Evolutionary conservation across 1,140 invertebrate species (phyloP), one percentile per base, ranked within the genome.

Genomic region (Platorchestia sp.): DNA sequence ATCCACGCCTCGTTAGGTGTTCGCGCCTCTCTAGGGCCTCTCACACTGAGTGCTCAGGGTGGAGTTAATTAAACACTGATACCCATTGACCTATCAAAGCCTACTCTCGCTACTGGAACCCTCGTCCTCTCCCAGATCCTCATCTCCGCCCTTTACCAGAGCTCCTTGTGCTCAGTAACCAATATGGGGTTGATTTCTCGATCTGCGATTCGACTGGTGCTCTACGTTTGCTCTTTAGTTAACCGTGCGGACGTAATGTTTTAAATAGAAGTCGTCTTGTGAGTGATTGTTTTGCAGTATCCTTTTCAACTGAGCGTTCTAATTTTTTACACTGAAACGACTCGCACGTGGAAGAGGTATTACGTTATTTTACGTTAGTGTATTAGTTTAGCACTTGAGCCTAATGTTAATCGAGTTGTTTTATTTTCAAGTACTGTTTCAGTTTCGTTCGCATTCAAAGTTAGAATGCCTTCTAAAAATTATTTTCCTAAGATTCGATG

Each of bases 51-150:
- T 44, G 43, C 41, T 89, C 87, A 75, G 59, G 59, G 59, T 75
- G 59, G 59, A 90, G 87, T 93, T 93, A 93, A 93, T 93, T 93
- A 93, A 93, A 93, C 91, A 93, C 43, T 40, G 91, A 93, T 93
- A 93, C 91, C 91, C 91, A 93, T 44, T 93, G 91, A 41, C 91
- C 45, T 93, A 45, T 93, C 91, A 93, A 93, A 93, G 91, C 91
- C 91, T 44, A 16, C 91, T 36, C 7, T 93, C 43, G 91, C 45
- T n/a, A 36, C 41, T 43, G 87, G 27, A 90, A 43, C 91, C 43
- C 19, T 45, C 43, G 45, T 89, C 87, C 87, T 89, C 10, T 44
- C 87, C n/a, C 43, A 10, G n/a, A 44, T 42, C 87, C 41, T 89
- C 41, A 41, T 89, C 87, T 43, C 41, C 87, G 41, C n/a, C 41